These are phyloP conservation scores for Mylabris phalerata DNA, from an alignment of 1,140 invertebrate genomes.

Conservation along the genomic window DNA sequence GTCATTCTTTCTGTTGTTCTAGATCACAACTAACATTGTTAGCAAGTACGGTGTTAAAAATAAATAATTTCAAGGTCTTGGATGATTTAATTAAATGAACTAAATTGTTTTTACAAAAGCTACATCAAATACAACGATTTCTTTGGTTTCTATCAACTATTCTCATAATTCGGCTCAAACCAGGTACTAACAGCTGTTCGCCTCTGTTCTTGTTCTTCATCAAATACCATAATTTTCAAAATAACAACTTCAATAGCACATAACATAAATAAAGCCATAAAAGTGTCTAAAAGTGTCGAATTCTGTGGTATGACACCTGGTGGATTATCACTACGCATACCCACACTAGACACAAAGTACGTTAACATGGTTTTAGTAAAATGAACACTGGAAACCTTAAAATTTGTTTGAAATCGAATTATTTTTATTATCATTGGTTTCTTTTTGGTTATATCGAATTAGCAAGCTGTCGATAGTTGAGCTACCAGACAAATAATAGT, in stretches of 20 bases:
- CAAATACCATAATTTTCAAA: constrained; percentile 34
- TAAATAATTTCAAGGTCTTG: too few relatives aligned
- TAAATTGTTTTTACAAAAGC: neutral
- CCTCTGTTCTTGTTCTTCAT: constrained; percentile 19
- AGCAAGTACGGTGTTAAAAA: too few relatives aligned
- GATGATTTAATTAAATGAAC: too few relatives aligned
- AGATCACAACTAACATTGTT: too few relatives aligned
- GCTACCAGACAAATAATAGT: neutral
- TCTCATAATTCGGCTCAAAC: neutral
- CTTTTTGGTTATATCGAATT: neutral
- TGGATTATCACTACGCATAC: constrained; percentile 23
- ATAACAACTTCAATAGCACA: constrained; percentile 39
- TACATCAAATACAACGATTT: neutral
- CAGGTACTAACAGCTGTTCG: neutral
- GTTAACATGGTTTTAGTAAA: constrained; percentile 2
- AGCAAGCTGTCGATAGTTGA: neutral
- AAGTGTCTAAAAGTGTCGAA: constrained; percentile 34
- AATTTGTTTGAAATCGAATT: too few relatives aligned
- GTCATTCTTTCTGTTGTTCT: too few relatives aligned
- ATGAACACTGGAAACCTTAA: neutral
- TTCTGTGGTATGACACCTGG: constrained; percentile 19
- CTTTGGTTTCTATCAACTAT: too few relatives aligned
- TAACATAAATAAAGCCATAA: constrained; percentile 40
- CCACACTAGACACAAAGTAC: constrained; percentile 15
- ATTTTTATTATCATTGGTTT: neutral